Percentiles rank a stretch among this genome's conserved stretches.
Evolutionary conservation across 2,113 vertebrate genomes (phyloP).

Genomic region (Siniperca chuatsi): DNA sequence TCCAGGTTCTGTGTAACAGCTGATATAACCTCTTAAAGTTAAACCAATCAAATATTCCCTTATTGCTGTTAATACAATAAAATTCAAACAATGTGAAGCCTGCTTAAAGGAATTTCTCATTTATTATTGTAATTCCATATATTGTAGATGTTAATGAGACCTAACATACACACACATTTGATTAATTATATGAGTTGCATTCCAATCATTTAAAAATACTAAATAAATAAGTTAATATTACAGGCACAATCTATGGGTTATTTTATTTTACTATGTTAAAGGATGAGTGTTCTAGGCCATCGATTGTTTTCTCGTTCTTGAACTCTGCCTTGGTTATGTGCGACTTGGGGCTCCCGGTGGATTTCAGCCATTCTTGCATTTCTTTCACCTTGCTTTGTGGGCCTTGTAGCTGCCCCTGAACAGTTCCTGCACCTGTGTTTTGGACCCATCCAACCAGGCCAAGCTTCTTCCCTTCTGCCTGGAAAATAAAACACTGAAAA

Average conservation of each 20-base stretch:
- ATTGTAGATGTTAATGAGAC: constrained; percentile 25
- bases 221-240: constrained; percentile 69
- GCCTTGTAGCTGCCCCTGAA: constrained; percentile 92
- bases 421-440: constrained; percentile 90
- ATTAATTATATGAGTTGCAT: neutral
- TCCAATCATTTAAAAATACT: constrained; percentile 36
- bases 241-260: neutral
- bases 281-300: constrained; percentile 84
- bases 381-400: constrained; percentile 82
- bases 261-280: constrained; percentile 86
- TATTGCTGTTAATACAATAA: neutral
- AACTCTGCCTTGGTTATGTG: constrained; percentile 89
- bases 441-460: constrained; percentile 96
- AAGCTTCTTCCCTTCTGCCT: constrained; percentile 90
- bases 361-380: constrained; percentile 93
- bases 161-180: constrained; percentile 3
- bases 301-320: constrained; percentile 88
- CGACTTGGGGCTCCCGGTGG: constrained; percentile 92
- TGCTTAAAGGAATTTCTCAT: neutral
- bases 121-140: constrained; percentile 41
- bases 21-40: neutral
- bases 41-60: neutral
- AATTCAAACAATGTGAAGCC: constrained; percentile 6
- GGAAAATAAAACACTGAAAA: constrained; percentile 28
- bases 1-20: no score